Evolutionary conservation across 2,888 invertebrate species (phyloP).

Genomic region (Drosophila tripunctata): DNA sequence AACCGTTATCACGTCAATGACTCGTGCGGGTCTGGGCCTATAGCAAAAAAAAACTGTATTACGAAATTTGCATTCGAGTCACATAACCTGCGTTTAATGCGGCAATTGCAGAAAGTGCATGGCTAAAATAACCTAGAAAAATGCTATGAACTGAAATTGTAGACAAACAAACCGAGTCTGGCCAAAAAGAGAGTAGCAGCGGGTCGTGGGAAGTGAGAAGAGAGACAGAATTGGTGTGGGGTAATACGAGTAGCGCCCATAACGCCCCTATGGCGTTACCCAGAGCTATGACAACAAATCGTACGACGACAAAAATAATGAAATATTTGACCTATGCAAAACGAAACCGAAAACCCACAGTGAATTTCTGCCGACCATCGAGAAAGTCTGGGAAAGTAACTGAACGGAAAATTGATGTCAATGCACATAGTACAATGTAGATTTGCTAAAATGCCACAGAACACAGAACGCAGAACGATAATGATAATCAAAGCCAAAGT

Average conservation of each 20-base stretch:
- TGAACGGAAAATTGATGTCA: slow-evolving; percentile 30
- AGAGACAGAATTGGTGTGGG: neutral
- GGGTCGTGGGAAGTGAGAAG: neutral
- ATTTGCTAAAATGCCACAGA: neutral
- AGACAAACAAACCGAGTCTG: slow-evolving; percentile 45
- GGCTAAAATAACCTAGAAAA: slow-evolving; percentile 63
- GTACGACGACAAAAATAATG: slow-evolving; percentile 28
- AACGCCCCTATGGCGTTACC: neutral
- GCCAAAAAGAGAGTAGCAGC: neutral
- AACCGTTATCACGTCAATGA: slow-evolving; percentile 28
- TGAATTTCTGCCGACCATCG: slow-evolving; percentile 44
- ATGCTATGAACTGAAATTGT: slow-evolving; percentile 60
- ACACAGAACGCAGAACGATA: slow-evolving; percentile 1
- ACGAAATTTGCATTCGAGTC: slow-evolving; percentile 46
- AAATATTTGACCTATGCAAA: slow-evolving; percentile 71
- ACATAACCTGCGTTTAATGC: slow-evolving; percentile 44
- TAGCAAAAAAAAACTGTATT: slow-evolving; percentile 16
- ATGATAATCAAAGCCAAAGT: slow-evolving; percentile 37
- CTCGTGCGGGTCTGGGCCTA: slow-evolving; percentile 35
- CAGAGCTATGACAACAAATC: slow-evolving; percentile 55
- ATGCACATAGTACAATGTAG: slow-evolving; percentile 5
- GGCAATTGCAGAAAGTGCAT: slow-evolving; percentile 45
- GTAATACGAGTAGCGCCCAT: slow-evolving; percentile 43
- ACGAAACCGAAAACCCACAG: slow-evolving; percentile 15
- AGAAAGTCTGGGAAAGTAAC: slow-evolving; percentile 51